Conservation (phyloP, 64 coral and sea anemone genomes). For the Cladopsammia gracilis region DNA sequence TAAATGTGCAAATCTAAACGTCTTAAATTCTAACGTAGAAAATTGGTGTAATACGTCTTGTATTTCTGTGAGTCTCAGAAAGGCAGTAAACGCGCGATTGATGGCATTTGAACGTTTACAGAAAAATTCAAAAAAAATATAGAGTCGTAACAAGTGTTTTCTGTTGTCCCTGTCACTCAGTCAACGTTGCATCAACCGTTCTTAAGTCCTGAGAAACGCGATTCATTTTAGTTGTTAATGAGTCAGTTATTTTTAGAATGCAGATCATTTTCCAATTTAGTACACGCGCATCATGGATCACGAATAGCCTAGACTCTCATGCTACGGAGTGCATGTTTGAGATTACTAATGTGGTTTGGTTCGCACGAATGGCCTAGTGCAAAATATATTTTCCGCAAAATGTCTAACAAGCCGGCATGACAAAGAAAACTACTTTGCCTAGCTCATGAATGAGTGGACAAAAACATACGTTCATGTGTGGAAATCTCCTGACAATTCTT, state of each 20-base stretch:
- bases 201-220: conserved; percentile 14
- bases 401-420: conserved; percentile 16
- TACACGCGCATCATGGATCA: conserved; percentile 9
- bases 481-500: not conserved
- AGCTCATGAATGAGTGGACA: not conserved
- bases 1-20: conserved; percentile 18
- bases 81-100: not conserved
- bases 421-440: conserved; percentile 29
- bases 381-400: conserved; percentile 34
- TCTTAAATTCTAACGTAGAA: not conserved
- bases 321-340: conserved; percentile 20
- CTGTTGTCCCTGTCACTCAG: not conserved
- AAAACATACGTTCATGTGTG: conserved; percentile 2
- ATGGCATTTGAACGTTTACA: not conserved
- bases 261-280: conserved; percentile 30
- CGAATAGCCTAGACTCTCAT: conserved; percentile 2
- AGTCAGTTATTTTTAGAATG: conserved; percentile 35
- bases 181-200: conserved; percentile 19
- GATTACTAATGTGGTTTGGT: not conserved
- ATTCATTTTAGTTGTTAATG: conserved; percentile 42
- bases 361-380: conserved; percentile 48
- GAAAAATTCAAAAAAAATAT: conserved; percentile 31
- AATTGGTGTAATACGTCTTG: conserved; percentile 26
- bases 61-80: conserved; percentile 30
- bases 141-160: conserved; percentile 19